These are phyloP conservation scores for Microtus oregoni DNA, from an alignment of 2,113 vertebrate species.

Conservation along the genomic window DNA sequence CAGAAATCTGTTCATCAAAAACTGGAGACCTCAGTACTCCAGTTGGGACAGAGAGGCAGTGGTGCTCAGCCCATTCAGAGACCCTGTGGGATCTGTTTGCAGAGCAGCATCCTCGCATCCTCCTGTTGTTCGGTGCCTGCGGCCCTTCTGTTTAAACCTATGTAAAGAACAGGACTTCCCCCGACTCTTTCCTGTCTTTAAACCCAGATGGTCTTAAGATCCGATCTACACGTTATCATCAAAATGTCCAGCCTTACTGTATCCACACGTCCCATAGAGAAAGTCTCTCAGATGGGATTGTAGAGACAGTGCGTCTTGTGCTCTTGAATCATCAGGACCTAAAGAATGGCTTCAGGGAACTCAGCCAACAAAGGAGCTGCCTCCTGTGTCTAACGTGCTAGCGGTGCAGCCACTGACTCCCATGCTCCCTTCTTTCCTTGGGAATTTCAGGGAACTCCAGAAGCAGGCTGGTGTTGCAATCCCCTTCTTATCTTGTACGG, in stretches of 20 bases:
- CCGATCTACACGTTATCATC: not conserved
- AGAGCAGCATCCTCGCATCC: not conserved
- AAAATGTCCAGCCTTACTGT: not conserved
- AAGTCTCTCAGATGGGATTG: not conserved
- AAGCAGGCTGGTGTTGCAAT: constrained; percentile 63
- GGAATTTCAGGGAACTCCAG: constrained; percentile 68
- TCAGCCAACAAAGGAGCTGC: constrained; percentile 21
- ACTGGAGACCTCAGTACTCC: constrained; percentile 1
- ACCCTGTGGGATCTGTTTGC: not conserved
- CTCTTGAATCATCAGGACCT: not conserved
- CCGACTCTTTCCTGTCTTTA: not conserved
- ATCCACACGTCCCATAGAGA: not conserved
- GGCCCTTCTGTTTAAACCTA: constrained; percentile 45
- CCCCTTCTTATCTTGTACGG: constrained; percentile 77
- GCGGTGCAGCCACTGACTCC: constrained; percentile 28
- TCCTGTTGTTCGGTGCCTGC: not conserved
- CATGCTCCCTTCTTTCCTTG: constrained; percentile 45
- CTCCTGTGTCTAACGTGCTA: not conserved
- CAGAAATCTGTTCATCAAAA: not conserved
- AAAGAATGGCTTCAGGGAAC: constrained; percentile 25
- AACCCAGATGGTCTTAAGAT: not conserved
- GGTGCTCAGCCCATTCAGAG: not conserved
- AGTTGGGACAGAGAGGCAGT: not conserved
- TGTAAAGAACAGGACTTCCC: not conserved
- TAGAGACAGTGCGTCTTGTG: not conserved